phyloP scores from a whole-genome alignment of 2,888 invertebrate genomes.

The Trissolcus brochymenae region DNA sequence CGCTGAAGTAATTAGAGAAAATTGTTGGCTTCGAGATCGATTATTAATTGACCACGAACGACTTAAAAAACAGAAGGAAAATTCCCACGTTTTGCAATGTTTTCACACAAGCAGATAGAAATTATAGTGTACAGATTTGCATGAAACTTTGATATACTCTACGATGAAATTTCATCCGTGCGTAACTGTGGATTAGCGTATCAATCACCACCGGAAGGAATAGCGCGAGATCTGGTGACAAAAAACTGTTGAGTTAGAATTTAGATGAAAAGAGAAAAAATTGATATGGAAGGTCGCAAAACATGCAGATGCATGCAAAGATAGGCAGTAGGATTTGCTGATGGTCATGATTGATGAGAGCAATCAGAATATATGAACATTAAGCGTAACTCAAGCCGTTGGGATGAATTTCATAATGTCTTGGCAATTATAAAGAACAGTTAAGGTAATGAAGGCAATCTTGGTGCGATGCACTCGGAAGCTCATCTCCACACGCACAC shows the following conservation, averaged over 20 bases:
- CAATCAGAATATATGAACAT: too few species aligned
- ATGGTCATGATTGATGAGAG: neutral
- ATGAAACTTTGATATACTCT: conserved; percentile 1
- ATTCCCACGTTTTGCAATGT: conserved; percentile 37
- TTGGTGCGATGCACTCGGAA: conserved; percentile 12
- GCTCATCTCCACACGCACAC: conserved; percentile 37
- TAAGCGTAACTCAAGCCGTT: conserved; percentile 26
- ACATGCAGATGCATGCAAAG: neutral
- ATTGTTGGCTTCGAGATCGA: too few species aligned
- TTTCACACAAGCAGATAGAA: conserved; percentile 20
- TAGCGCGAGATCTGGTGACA: conserved; percentile 16
- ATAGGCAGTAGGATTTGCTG: neutral
- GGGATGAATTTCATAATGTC: conserved; percentile 44
- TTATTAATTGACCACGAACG: too few species aligned
- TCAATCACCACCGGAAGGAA: conserved; percentile 25
- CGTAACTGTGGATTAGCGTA: conserved; percentile 29
- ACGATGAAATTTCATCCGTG: conserved; percentile 47
- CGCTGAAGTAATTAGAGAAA: neutral
- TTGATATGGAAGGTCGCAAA: neutral
- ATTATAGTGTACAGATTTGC: conserved; percentile 14
- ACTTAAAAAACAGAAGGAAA: neutral
- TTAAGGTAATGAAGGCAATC: conserved; percentile 38
- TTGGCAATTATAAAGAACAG: conserved; percentile 47
- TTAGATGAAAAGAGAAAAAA: too few species aligned
- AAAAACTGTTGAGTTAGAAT: neutral